Conservation (phyloP, 2,888 invertebrate species). For the Andrena trimmerana region DNA sequence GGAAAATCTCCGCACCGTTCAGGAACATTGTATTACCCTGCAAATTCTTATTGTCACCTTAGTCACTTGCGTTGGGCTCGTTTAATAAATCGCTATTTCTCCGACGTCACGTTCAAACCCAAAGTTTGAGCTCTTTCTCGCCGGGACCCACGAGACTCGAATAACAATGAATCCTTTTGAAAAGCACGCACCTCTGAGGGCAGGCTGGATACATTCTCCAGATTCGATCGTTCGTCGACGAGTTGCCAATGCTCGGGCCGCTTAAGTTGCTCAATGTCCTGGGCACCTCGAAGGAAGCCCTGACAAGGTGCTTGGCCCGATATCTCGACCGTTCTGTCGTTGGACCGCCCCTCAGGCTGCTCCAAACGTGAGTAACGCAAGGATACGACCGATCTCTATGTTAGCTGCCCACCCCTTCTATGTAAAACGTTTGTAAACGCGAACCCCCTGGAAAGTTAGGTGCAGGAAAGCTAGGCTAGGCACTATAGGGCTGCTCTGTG, state of each 20-base stretch:
- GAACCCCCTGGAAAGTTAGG: no score
- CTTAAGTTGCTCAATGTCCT: conserved; percentile 44
- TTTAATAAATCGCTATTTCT: no score
- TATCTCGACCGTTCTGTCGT: conserved; percentile 19
- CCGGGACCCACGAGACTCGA: background rate
- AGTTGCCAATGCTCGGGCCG: conserved; percentile 40
- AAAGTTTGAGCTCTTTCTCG: no score
- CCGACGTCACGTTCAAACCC: no score
- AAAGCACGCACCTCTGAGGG: conserved; percentile 14
- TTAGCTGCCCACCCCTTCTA: background rate
- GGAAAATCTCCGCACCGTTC: background rate
- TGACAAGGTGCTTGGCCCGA: conserved; percentile 24
- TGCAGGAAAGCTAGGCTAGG: no score
- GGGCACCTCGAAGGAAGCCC: conserved; percentile 30
- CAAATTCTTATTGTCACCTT: background rate
- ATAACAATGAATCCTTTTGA: conserved; percentile 38
- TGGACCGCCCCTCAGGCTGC: conserved; percentile 25
- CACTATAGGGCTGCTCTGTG: no score
- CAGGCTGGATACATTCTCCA: conserved; percentile 13
- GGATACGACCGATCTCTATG: conserved; percentile 7
- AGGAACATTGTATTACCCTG: background rate
- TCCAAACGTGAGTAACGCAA: conserved; percentile 57
- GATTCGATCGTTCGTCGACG: conserved; percentile 10
- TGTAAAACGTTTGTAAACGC: background rate
- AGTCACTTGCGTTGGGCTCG: no score